A percentile compares a stretch with the other conserved stretches of the same genome.
These are phyloP conservation scores for Alcedo atthis DNA, from an alignment of 2,797 vertebrate species.

Conservation along the genomic window DNA sequence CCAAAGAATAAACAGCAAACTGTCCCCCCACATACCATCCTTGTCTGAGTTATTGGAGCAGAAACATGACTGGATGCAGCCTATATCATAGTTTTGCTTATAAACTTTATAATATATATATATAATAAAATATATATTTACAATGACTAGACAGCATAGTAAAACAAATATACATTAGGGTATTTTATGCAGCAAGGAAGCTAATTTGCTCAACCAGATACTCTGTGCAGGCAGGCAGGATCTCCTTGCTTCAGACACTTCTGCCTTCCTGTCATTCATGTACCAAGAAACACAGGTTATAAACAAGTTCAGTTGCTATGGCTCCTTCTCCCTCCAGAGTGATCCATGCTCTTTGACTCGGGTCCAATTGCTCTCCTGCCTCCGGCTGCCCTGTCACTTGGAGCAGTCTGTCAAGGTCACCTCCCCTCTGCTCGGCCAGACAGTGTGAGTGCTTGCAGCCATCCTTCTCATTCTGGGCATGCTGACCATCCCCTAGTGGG, in stretches of 20 bases:
- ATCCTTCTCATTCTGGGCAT: slow-evolving; percentile 24
- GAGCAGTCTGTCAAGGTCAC: slow-evolving; percentile 67
- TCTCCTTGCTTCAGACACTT: slow-evolving; percentile 5
- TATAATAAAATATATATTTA: not conserved
- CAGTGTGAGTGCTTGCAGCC: slow-evolving; percentile 15
- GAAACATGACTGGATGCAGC: not conserved
- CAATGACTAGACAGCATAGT: not conserved
- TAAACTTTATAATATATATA: not conserved
- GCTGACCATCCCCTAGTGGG: not conserved
- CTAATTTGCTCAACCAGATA: slow-evolving; percentile 20
- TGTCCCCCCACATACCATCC: not conserved
- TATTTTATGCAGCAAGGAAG: slow-evolving; percentile 12
- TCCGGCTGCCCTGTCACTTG: slow-evolving; percentile 16
- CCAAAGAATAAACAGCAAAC: not conserved
- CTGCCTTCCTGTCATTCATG: slow-evolving; percentile 31
- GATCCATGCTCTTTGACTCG: slow-evolving; percentile 2
- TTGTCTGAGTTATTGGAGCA: not conserved
- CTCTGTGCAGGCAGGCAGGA: not conserved
- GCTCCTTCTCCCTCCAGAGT: slow-evolving; percentile 24
- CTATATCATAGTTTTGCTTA: not conserved
- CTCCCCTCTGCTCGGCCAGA: not conserved
- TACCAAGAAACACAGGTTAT: slow-evolving; percentile 31
- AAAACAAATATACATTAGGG: not conserved
- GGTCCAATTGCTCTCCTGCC: slow-evolving; percentile 10
- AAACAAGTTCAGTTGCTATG: slow-evolving; percentile 58